Evolutionary conservation across 2,113 vertebrate genomes (phyloP).

Genomic region (Serilophus lunatus): DNA sequence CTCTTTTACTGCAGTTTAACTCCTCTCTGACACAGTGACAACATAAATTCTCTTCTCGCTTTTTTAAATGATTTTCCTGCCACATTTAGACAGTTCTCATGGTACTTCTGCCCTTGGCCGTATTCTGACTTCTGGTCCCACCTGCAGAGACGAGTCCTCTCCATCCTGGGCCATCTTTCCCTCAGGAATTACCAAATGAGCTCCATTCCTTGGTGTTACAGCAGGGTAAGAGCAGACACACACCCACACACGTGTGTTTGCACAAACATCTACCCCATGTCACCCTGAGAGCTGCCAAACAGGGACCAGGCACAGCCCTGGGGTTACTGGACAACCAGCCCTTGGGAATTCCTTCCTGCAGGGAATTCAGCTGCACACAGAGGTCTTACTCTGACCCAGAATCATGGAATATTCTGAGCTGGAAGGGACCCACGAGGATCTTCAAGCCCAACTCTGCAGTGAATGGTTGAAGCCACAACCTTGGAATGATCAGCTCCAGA

Average conservation of each 20-base stretch:
- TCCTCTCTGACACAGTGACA: background rate
- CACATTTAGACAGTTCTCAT: fast-evolving
- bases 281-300: background rate
- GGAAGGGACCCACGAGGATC: background rate
- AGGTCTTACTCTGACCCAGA: background rate
- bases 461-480: background rate
- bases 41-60: fast-evolving
- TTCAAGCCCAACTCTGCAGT: background rate
- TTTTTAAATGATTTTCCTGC: background rate
- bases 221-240: fast-evolving
- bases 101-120: fast-evolving
- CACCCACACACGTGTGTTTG: fast-evolving
- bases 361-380: background rate
- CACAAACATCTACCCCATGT: fast-evolving
- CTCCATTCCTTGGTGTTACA: too few species aligned
- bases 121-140: background rate
- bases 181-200: background rate
- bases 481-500: background rate
- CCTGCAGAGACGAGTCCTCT: background rate
- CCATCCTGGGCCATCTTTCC: background rate
- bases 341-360: background rate
- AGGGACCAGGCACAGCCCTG: fast-evolving
- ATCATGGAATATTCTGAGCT: background rate
- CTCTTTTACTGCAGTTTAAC: background rate
- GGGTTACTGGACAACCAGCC: fast-evolving